Percentiles rank a stretch among this genome's conserved stretches.
Conservation (phyloP, 2,888 invertebrate genomes). For the Liodrosophila aerea region DNA sequence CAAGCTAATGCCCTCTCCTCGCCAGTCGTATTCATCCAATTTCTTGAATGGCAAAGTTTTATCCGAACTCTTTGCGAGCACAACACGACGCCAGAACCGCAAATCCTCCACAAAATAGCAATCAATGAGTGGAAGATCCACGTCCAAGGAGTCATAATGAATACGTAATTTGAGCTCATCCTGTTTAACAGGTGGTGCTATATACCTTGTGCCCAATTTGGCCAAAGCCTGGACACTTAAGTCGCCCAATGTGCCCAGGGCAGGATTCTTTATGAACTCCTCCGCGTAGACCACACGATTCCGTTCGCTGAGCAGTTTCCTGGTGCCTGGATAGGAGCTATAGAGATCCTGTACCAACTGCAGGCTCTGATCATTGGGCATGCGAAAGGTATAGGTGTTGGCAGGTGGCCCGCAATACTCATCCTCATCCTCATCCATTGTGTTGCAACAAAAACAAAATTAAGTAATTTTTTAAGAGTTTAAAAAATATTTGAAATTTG, state of each 20-base stretch:
- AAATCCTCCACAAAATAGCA: slow-evolving; percentile 71
- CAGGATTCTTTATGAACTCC: slow-evolving; percentile 56
- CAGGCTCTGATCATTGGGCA: slow-evolving; percentile 66
- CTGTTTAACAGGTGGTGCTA: slow-evolving; percentile 28
- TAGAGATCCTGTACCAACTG: slow-evolving; percentile 58
- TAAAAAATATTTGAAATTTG: background rate
- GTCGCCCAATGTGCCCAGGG: slow-evolving; percentile 62
- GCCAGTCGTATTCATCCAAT: slow-evolving; percentile 65
- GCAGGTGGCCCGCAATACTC: slow-evolving; percentile 39
- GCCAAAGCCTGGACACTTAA: slow-evolving; percentile 69
- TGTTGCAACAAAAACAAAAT: background rate
- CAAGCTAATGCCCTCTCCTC: slow-evolving; percentile 61
- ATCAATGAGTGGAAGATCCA: slow-evolving; percentile 65
- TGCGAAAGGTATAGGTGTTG: slow-evolving; percentile 50
- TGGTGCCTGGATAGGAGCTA: slow-evolving; percentile 48
- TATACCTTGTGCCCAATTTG: slow-evolving; percentile 37
- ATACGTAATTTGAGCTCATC: slow-evolving; percentile 60
- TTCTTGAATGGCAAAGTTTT: slow-evolving; percentile 51
- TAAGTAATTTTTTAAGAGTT: background rate
- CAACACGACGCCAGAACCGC: slow-evolving; percentile 76
- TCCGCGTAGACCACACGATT: slow-evolving; percentile 68
- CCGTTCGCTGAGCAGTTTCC: slow-evolving; percentile 56
- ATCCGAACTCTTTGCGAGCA: slow-evolving; percentile 60
- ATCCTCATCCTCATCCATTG: slow-evolving; percentile 45
- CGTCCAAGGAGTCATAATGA: slow-evolving; percentile 67